Percentiles rank a stretch among this genome's conserved stretches.
Conservation (phyloP, 1,140 invertebrate species). For the Temnothorax nylanderi region DNA sequence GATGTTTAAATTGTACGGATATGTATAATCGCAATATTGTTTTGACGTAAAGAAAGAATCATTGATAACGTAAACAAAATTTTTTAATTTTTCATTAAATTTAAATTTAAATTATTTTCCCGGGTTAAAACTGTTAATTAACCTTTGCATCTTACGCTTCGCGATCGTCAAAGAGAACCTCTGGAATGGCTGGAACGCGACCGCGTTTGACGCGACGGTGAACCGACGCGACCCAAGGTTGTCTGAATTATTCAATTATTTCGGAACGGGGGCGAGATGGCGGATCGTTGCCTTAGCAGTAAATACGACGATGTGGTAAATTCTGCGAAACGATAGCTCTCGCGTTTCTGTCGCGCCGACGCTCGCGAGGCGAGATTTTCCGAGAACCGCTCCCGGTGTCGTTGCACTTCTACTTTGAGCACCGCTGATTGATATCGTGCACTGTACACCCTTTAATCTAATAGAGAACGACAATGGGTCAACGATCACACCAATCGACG, state of each 20-base stretch:
- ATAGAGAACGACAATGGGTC: conserved; percentile 79
- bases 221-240: conserved; percentile 28
- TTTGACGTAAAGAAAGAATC: background rate
- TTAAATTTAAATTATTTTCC: background rate
- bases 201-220: conserved; percentile 10
- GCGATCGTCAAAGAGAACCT: conserved; percentile 27
- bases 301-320: conserved; percentile 25
- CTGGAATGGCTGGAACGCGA: conserved; percentile 2
- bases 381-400: background rate
- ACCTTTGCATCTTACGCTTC: background rate
- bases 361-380: conserved; percentile 40
- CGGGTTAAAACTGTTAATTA: conserved; percentile 21
- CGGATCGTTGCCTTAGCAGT: conserved; percentile 32
- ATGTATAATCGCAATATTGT: background rate
- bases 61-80: background rate
- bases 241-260: conserved; percentile 73
- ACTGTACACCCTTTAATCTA: conserved; percentile 74
- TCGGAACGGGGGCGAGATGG: conserved; percentile 43
- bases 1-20: background rate
- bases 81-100: too few relatives aligned
- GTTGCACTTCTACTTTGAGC: conserved; percentile 35
- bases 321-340: conserved; percentile 39
- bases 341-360: conserved; percentile 15
- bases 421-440: conserved; percentile 52
- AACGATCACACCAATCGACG: conserved; percentile 79